Evolutionary conservation across 2,113 vertebrate genomes (phyloP).

Genomic region (Ahaetulla prasina): DNA sequence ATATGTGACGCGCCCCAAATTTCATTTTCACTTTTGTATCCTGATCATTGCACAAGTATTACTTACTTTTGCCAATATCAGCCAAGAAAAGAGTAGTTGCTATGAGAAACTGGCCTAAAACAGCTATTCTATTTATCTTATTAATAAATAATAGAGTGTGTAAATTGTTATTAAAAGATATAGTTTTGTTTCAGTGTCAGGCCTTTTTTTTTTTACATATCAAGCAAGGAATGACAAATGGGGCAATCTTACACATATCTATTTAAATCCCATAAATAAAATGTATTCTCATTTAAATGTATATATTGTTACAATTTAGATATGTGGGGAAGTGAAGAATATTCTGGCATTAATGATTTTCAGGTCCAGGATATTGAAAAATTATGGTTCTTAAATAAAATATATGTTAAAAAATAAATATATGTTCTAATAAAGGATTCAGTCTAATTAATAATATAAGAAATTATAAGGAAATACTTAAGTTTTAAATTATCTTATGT

Average conservation of each 20-base stretch:
- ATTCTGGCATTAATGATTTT: background rate
- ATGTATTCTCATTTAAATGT: background rate
- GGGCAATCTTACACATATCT: background rate
- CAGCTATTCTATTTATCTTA: background rate
- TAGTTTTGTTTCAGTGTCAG: background rate
- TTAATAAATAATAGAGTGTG: background rate
- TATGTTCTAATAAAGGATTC: background rate
- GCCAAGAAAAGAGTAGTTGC: background rate
- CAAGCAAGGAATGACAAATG: conserved; percentile 27
- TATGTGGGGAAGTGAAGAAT: background rate
- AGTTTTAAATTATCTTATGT: background rate
- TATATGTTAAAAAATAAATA: background rate
- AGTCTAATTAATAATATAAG: conserved; percentile 26
- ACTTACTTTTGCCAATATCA: background rate
- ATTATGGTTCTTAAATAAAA: background rate
- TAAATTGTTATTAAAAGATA: conserved; percentile 2
- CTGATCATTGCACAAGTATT: background rate
- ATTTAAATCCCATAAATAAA: background rate
- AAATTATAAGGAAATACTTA: conserved; percentile 3
- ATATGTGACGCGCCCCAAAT: background rate
- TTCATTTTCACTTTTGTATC: background rate
- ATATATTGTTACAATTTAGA: conserved; percentile 16
- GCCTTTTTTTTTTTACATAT: background rate
- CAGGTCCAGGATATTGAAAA: background rate
- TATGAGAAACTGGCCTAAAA: background rate